A percentile compares a stretch with the other conserved stretches of the same genome.
phyloP scores from a whole-genome alignment of 2,113 vertebrate genomes.

The Dendropsophus ebraccatus region DNA sequence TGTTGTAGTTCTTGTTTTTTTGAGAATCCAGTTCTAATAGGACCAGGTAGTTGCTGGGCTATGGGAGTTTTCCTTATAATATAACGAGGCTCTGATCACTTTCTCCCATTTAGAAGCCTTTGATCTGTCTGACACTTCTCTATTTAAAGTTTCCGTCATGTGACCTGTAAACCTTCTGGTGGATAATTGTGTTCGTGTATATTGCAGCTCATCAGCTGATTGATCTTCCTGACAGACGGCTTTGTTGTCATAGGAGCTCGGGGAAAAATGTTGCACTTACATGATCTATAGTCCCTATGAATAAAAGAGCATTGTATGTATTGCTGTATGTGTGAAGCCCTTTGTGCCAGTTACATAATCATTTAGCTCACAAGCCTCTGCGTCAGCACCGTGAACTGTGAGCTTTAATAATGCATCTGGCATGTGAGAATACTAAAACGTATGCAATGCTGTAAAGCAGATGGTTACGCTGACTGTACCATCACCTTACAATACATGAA shows the following conservation, averaged over 20 bases:
- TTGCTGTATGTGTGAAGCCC: not conserved
- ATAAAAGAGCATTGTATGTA: not conserved
- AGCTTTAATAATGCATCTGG: no score
- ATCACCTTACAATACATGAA: no score
- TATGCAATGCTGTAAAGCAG: no score
- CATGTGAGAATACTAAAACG: no score
- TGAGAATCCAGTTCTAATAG: no score
- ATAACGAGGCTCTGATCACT: no score
- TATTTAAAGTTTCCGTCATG: not conserved
- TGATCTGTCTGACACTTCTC: not conserved
- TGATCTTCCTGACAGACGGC: not conserved
- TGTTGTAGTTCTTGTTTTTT: no score
- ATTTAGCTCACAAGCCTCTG: not conserved
- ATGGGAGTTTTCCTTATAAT: no score
- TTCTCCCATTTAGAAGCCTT: not conserved
- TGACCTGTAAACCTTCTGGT: not conserved
- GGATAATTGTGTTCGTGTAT: not conserved
- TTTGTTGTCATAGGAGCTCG: not conserved
- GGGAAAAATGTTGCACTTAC: not conserved
- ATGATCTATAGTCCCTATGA: not conserved
- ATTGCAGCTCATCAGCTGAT: constrained; percentile 1
- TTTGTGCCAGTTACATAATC: not conserved
- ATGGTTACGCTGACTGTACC: no score
- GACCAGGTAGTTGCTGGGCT: no score
- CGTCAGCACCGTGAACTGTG: no score